These are phyloP conservation scores for Apaloderma vittatum DNA, from an alignment of 2,113 vertebrate species.

Conservation along the genomic window DNA sequence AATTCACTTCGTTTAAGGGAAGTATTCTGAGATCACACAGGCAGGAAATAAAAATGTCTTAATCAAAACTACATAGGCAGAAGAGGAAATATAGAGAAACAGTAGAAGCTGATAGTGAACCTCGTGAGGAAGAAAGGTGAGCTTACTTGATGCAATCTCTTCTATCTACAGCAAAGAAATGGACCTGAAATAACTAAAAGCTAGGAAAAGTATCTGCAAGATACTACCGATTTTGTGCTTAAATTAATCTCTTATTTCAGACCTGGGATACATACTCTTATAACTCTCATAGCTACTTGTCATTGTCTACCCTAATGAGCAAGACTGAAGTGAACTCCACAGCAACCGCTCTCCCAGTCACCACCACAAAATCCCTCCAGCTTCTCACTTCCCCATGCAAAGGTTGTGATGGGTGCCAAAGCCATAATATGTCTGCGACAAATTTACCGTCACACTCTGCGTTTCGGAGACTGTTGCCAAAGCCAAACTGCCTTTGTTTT, in stretches of 20 bases:
- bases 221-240: neutral
- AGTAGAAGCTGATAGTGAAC: neutral
- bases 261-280: fast-evolving
- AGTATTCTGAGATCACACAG: neutral
- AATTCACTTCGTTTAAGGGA: neutral
- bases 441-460: neutral
- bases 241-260: neutral
- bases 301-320: neutral
- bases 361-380: fast-evolving
- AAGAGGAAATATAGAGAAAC: neutral
- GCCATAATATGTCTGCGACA: fast-evolving
- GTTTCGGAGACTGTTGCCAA: neutral
- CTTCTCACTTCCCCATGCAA: neutral
- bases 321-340: neutral
- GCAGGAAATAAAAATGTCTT: neutral
- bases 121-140: neutral
- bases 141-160: neutral
- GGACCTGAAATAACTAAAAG: neutral
- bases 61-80: neutral
- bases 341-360: neutral
- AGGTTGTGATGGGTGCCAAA: neutral
- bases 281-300: neutral
- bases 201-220: neutral
- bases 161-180: neutral
- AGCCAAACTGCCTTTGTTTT: neutral